Conservation (phyloP, 1,140 invertebrate species). For the Ceratina calcarata region DNA sequence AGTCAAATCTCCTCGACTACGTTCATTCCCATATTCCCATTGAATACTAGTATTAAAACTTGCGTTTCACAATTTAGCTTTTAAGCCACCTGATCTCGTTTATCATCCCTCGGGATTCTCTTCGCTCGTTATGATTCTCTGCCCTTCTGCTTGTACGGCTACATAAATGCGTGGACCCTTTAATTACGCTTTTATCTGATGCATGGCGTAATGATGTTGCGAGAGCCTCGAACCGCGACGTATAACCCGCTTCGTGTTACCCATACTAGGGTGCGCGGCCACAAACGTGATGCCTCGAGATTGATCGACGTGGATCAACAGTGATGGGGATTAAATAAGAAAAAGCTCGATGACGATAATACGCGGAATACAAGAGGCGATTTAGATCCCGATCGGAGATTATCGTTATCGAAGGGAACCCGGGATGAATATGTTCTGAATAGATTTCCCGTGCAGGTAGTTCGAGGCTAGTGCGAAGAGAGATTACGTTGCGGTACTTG, state of each 20-base stretch:
- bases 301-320: constrained; percentile 19
- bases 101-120: neutral
- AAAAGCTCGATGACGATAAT: constrained; percentile 27
- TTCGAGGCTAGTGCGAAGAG: constrained; percentile 1
- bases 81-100: neutral
- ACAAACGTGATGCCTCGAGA: constrained; percentile 7
- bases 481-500: neutral
- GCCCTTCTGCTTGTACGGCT: constrained; percentile 14
- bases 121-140: neutral
- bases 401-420: constrained; percentile 24
- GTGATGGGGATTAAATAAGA: constrained; percentile 27
- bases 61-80: constrained; percentile 73
- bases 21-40: too few species aligned
- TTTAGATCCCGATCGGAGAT: constrained; percentile 28
- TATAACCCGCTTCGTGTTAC: constrained; percentile 12
- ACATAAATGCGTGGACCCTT: constrained; percentile 65
- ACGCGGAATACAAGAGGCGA: constrained; percentile 24
- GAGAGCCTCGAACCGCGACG: constrained; percentile 54
- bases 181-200: constrained; percentile 76
- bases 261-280: neutral
- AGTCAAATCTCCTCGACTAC: neutral
- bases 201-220: constrained; percentile 69
- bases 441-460: neutral
- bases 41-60: constrained; percentile 1
- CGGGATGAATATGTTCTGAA: constrained; percentile 20